Evolutionary conservation across 64 coral and sea anemone species (phyloP).

Genomic region (Stichodactyla helianthus): DNA sequence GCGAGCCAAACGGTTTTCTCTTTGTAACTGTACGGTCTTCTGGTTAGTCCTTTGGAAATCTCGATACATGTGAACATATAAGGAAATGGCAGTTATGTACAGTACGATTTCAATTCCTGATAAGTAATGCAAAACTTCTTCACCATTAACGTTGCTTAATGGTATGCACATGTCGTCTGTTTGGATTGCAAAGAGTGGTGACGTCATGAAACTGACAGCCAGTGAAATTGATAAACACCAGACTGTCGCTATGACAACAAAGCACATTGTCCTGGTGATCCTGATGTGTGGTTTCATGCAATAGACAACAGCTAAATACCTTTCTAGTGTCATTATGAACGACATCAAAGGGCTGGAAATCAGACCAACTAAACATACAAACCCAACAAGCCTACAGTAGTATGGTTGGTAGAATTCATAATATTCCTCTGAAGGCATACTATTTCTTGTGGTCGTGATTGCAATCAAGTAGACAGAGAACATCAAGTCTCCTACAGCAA

Average conservation of each 20-base stretch:
- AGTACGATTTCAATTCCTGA: background rate
- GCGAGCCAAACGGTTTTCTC: background rate
- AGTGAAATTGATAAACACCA: background rate
- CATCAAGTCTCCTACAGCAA: no score
- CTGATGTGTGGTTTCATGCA: background rate
- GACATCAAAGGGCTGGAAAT: background rate
- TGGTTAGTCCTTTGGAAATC: background rate
- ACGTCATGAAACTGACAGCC: background rate
- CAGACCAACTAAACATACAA: background rate
- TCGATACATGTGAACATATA: background rate
- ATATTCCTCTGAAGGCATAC: background rate
- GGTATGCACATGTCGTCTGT: background rate
- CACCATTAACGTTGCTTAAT: background rate
- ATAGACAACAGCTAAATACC: background rate
- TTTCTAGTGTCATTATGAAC: background rate
- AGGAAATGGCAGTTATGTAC: background rate
- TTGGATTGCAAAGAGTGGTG: background rate
- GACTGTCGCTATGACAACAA: background rate
- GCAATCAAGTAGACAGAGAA: background rate
- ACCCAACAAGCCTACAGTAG: background rate
- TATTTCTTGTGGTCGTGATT: background rate
- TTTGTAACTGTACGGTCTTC: background rate
- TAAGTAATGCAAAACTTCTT: background rate
- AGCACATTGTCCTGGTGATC: no score
- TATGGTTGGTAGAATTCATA: background rate